Evolutionary conservation across 2,888 invertebrate genomes (phyloP).

Genomic region (Vesta saturnalis): DNA sequence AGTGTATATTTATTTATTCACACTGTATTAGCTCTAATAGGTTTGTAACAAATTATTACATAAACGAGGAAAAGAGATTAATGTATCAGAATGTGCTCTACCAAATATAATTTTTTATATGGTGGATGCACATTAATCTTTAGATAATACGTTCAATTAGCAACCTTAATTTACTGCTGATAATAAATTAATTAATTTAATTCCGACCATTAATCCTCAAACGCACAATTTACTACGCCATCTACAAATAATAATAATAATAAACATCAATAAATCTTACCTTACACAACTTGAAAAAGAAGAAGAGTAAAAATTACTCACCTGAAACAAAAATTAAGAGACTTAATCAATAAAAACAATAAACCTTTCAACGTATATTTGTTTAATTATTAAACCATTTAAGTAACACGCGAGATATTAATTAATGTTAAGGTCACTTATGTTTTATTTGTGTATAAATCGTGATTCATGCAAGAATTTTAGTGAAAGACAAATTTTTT

Average conservation of each 20-base stretch:
- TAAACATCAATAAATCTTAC: not conserved
- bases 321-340: slow-evolving; percentile 8
- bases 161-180: slow-evolving; percentile 2
- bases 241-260: not conserved
- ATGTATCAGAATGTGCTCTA: not conserved
- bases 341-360: not conserved
- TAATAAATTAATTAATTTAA: slow-evolving; percentile 6
- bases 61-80: no score
- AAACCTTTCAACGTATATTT: not conserved
- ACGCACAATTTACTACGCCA: not conserved
- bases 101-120: slow-evolving; percentile 1
- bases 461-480: not conserved
- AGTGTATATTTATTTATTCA: no score
- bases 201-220: not conserved
- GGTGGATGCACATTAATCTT: slow-evolving; percentile 9
- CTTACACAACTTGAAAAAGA: not conserved
- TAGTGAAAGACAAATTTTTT: not conserved
- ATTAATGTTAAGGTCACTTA: slow-evolving; percentile 4
- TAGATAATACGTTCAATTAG: slow-evolving; percentile 10
- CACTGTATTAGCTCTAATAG: no score
- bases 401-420: not conserved
- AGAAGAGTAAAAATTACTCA: not conserved
- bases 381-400: not conserved
- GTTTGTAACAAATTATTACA: no score
- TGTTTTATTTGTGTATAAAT: not conserved